Base-by-base conservation (phyloP, 2,797 vertebrate species). In the Crax fasciolata region DNA sequence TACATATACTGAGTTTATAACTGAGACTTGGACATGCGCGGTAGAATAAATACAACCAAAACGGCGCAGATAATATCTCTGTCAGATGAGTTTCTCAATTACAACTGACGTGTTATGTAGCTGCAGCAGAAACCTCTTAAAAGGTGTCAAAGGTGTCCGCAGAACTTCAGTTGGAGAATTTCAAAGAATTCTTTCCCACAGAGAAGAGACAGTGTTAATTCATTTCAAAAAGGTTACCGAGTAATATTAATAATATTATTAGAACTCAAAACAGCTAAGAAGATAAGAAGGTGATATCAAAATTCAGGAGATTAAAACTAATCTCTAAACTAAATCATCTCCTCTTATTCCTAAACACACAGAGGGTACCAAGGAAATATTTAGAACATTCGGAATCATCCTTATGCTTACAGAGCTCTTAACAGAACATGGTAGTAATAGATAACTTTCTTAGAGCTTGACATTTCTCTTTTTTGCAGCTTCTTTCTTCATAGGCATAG, bases 51-150 rank as follows among this genome's bases (percentile, higher is more conserved):
- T 20, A 58, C 24, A 58, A 67, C 5, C 52, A 61, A 48, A 59
- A 75, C 32, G 38, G 10, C 23, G 32, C 3, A 76, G 52, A 66
- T 82, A 54, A 62, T 15, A 20, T 13, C 12, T 38, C 12, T 38
- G 17, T 75, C 38, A 82, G 62, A 28, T 13, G 57, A 44, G 5
- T 62, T 48, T 59, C 57, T 58, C 10, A 21, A 10, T 55, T 86
- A 49, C 16, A 80, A 38, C 10, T 59, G 28, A 20, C 3, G 13
- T 17, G 14, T n/a, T 49, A 62, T 0, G 0, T 9, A 86, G 28
- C 8, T 68, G 44, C 55, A 73, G 46, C 67, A 72, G 10, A 44
- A 62, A 49, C 4, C 7, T 72, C 35, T 66, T 35, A 82, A 63
- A 73, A n/a, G 18, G 54, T 35, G 17, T 16, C 52, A 65, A 81